These are phyloP conservation scores for Chloropsis hardwickii DNA, from an alignment of 2,113 vertebrate species.

Conservation along the genomic window DNA sequence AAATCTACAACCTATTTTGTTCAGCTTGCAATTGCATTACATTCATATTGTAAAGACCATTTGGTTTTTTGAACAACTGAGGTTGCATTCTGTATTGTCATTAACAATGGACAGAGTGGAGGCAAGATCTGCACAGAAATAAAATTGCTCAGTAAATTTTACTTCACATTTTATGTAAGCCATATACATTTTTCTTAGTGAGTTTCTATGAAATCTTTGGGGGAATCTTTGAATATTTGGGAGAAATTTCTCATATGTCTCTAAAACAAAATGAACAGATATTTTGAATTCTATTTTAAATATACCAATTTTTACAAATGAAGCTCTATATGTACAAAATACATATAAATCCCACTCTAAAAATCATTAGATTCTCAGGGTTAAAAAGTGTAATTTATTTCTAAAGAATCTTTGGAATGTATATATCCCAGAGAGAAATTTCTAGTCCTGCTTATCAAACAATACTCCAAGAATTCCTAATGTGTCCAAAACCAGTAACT, in stretches of 20 bases:
- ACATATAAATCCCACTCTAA: background rate
- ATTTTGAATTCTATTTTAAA: background rate
- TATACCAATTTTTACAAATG: accelerated
- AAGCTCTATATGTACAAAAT: background rate
- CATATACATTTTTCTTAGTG: background rate
- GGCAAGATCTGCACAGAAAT: background rate
- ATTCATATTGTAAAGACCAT: background rate
- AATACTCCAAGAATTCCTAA: background rate
- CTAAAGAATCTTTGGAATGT: background rate
- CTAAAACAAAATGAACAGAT: background rate
- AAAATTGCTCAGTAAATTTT: background rate
- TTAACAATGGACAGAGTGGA: background rate
- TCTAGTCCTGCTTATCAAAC: background rate
- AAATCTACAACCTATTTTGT: background rate
- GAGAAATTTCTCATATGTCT: background rate
- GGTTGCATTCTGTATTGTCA: background rate
- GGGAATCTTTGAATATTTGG: background rate
- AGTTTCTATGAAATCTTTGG: background rate
- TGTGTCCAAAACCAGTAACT: background rate
- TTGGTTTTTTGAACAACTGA: background rate
- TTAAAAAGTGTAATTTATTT: background rate
- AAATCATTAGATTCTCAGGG: background rate
- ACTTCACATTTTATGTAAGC: background rate
- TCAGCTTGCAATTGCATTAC: background rate
- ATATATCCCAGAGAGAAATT: background rate